These are phyloP conservation scores for Sylvia borin DNA, from an alignment of 2,797 vertebrate species.

Conservation along the genomic window DNA sequence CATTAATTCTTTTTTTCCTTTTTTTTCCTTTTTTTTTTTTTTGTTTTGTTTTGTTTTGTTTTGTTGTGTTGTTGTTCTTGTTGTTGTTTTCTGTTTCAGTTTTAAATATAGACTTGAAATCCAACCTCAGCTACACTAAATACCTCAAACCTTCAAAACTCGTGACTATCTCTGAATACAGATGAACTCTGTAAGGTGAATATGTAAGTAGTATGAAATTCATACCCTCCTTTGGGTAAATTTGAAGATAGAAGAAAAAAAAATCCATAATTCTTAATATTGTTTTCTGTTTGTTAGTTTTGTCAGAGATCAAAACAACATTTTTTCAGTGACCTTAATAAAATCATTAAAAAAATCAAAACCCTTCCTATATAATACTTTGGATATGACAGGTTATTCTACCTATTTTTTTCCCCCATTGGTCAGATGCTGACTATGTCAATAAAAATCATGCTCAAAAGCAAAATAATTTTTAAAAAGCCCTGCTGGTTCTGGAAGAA, in stretches of 20 bases:
- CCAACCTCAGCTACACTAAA: background rate
- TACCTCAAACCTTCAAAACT: background rate
- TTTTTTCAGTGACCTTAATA: background rate
- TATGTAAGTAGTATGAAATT: background rate
- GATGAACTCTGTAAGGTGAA: background rate
- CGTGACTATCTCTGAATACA: background rate
- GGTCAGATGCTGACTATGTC: background rate
- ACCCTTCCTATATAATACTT: fast-evolving
- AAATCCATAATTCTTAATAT: background rate
- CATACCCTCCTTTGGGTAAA: background rate
- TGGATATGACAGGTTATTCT: background rate
- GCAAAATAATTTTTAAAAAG: background rate
- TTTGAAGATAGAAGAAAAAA: background rate
- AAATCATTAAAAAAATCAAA: background rate
- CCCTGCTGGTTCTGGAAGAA: background rate
- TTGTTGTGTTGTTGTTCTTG: too few species aligned
- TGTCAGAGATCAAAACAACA: background rate
- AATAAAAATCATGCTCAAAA: background rate
- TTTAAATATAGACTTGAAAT: background rate
- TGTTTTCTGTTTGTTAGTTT: background rate
- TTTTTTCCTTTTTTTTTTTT: fast-evolving
- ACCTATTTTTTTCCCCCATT: background rate
- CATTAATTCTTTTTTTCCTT: background rate
- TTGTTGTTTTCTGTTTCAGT: background rate
- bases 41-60: too few species aligned